phyloP scores from a whole-genome alignment of 2,113 vertebrate species.

The Tragelaphus strepsiceros region DNA sequence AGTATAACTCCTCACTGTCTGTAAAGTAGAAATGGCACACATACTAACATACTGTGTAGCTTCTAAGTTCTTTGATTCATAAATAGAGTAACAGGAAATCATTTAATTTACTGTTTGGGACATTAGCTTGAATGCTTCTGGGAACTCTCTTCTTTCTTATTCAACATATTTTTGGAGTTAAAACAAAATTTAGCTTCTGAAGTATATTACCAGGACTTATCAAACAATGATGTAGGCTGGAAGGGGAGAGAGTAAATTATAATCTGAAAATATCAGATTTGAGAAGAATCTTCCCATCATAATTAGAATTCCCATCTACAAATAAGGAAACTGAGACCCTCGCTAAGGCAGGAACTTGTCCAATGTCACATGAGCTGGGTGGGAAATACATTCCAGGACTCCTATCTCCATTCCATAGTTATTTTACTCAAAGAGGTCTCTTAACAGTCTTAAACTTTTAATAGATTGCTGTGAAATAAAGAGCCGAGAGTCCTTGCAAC shows the following conservation, averaged over 20 bases:
- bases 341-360: not conserved
- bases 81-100: not conserved
- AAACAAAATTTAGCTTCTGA: slow-evolving; percentile 22
- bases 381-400: not conserved
- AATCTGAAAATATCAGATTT: not conserved
- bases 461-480: not conserved
- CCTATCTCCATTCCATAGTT: not conserved
- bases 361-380: not conserved
- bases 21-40: not conserved
- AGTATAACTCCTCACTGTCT: not conserved
- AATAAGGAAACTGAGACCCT: not conserved
- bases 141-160: not conserved
- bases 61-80: not conserved
- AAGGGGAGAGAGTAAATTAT: not conserved
- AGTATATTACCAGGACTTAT: not conserved
- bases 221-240: not conserved
- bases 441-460: not conserved
- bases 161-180: not conserved
- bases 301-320: not conserved
- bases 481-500: not conserved
- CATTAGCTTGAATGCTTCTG: not conserved
- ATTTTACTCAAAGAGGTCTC: not conserved
- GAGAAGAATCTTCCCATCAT: not conserved
- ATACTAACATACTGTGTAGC: not conserved
- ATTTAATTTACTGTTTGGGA: not conserved